Evolutionary conservation across 2,888 invertebrate genomes (phyloP).

Genomic region (Meghimatium bilineatum): DNA sequence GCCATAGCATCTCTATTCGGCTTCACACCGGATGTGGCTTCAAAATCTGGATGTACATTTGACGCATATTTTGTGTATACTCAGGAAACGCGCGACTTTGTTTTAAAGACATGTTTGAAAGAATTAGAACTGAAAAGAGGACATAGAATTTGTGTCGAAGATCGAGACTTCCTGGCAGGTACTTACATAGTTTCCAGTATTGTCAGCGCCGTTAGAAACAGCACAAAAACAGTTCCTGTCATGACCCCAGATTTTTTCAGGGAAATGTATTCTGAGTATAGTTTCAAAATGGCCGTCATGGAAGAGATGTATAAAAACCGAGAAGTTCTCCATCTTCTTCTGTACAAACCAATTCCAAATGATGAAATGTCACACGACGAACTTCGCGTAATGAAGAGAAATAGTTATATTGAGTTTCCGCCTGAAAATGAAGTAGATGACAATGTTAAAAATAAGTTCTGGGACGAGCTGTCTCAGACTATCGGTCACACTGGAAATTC

Average conservation of each 20-base stretch:
- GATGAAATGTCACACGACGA: constrained; percentile 22
- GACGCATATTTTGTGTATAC: constrained; percentile 45
- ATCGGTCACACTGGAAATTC: constrained; percentile 7
- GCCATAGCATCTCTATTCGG: constrained; percentile 7
- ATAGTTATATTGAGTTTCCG: constrained; percentile 31
- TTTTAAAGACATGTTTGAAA: constrained; percentile 11
- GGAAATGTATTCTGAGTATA: constrained; percentile 38
- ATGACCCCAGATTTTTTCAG: constrained; percentile 26
- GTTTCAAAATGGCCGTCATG: constrained; percentile 49
- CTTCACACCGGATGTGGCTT: not conserved
- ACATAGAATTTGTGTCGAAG: constrained; percentile 38
- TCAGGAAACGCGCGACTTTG: constrained; percentile 20
- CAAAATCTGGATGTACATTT: constrained; percentile 19
- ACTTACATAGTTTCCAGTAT: constrained; percentile 28
- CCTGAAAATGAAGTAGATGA: constrained; percentile 19
- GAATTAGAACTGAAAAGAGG: constrained; percentile 37
- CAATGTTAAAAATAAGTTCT: constrained; percentile 14
- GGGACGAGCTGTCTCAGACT: constrained; percentile 21
- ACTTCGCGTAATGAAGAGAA: constrained; percentile 11
- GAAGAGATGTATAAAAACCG: constrained; percentile 33
- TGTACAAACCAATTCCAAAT: constrained; percentile 28
- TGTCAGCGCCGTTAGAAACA: constrained; percentile 38
- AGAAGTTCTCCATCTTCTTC: constrained; percentile 35
- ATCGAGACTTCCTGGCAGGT: constrained; percentile 44
- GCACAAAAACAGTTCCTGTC: constrained; percentile 43